phyloP scores from a whole-genome alignment of 64 coral and sea anemone species.

The Exaiptasia diaphana region DNA sequence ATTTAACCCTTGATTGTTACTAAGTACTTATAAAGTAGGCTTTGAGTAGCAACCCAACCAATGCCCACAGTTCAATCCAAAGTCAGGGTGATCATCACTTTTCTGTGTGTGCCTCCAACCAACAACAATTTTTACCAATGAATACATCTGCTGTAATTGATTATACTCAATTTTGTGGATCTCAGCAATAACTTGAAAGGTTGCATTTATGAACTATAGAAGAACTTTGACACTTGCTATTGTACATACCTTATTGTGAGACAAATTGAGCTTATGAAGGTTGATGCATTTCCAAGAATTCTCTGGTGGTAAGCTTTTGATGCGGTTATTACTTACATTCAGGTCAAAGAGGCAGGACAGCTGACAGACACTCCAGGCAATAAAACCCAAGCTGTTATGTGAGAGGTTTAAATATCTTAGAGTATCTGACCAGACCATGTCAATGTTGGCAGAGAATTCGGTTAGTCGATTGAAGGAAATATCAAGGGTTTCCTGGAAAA shows the following conservation, averaged over 20 bases:
- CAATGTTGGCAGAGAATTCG: conserved; percentile 32
- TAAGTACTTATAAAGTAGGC: no score
- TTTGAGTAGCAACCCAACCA: no score
- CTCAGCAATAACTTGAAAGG: no score
- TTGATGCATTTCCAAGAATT: conserved; percentile 63
- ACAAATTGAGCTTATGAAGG: conserved; percentile 76
- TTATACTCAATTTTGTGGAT: no score
- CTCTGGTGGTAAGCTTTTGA: conserved; percentile 53
- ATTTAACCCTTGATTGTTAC: no score
- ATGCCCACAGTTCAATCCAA: no score
- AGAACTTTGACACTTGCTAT: no score
- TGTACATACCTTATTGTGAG: conserved; percentile 76
- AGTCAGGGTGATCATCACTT: no score
- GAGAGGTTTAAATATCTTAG: conserved; percentile 54
- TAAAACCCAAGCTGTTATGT: conserved; percentile 40
- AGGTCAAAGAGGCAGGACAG: conserved; percentile 56
- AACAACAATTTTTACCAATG: no score
- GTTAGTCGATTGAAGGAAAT: conserved; percentile 57
- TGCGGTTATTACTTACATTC: conserved; percentile 69
- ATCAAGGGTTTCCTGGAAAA: conserved; percentile 58
- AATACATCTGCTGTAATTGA: no score
- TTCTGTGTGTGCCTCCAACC: no score
- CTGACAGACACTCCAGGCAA: conserved; percentile 87
- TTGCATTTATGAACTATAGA: no score
- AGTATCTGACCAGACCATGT: conserved; percentile 47